Base-by-base conservation (phyloP, 2,888 invertebrate genomes). In the Chirona hameri region DNA sequence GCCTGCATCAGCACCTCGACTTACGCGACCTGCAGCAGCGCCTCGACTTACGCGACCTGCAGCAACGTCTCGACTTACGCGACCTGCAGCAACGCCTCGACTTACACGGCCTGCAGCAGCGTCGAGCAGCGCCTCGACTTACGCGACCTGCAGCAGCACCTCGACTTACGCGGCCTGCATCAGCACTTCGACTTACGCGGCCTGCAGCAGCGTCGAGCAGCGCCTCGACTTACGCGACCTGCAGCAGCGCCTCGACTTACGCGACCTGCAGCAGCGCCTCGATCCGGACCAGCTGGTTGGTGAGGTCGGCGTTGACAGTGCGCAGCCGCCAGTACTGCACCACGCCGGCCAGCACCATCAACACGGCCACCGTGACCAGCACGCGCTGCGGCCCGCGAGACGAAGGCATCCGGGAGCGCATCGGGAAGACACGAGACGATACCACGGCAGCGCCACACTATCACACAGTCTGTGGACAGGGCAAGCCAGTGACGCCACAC, bases 341-440 rank as follows among this genome's bases (percentile, higher is more conserved):
- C 10, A 27, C 31, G 31, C 29, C 27, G 31, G 18, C 72, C 18
- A 72, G 27, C 31, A 31, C 29, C 31, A 31, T 29, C 31, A 72
- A 15, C 18, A 18, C 29, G 29, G 27, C 15, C 72, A 31, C 31
- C 29, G 31, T 31, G 18, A 27, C 72, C 31, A 72, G 31, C 15
- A 31, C 31, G 18, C 72, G 72, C 72, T 72, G 72, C 31, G 29
- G 72, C 14, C 72, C 72, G 72, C 72, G 72, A 14, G 72, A 72
- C 31, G 72, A 1, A 1, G 15, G 15, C 52, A 52, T 52, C 52
- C 52, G 12, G 52, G 52, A 52, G 52, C 18, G 52, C 52, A 52
- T 52, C 52, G 10, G 7, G 52, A 4, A 18, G 52, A 12, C 15
- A 52, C 15, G 52, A 18, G 52, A 12, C 15, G 15, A 12, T 4